Base-by-base conservation (phyloP, 1,140 invertebrate genomes). In the Sipha flava region DNA sequence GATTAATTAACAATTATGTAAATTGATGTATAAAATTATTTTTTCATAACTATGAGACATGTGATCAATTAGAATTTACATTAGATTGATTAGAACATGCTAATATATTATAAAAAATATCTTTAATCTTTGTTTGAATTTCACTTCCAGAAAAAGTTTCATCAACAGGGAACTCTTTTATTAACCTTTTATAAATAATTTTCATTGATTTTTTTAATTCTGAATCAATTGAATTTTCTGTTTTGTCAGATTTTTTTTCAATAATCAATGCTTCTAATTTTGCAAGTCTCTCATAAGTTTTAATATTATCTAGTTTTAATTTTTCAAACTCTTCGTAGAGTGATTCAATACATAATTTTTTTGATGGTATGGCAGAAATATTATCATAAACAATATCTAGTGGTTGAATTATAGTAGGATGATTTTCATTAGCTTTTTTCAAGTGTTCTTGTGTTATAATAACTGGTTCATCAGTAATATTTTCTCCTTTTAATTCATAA, bases 101-200 rank as follows among this genome's bases (percentile, higher is more conserved):
- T 59, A 77, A 18, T 7, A 7, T 7, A 43, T 77, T 59, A 43
- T 29, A 43, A 59, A 77, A 77, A 57, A 77, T 77, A 9, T 59
- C 54, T 59, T 57, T 57, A 7, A 77, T 77, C 26, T 5, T 59
- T 57, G 31, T 37, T 59, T 77, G 73, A 40, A 77, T 40, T 59
- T 77, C 10, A 37, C 21, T 59, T 26, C 73, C 73, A 29, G 73
- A 18, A 77, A 77, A 77, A 23, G 31, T 77, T 77, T 77, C 52
- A 37, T 77, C 73, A 26, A n/a, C 49, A 10, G 73, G 73, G 43
- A 77, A 77, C 34, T 59, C 52, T 10, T 26, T 9, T 40, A n/a
- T 2, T 77, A 77, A 37, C 40, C n/a, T 77, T 26, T 77, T 77
- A 77, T 59, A 77, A 5, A 77, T 1, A 0, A 1, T 40, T 37